Conservation (phyloP, 2,113 vertebrate genomes). For the Vanacampus margaritifer region DNA sequence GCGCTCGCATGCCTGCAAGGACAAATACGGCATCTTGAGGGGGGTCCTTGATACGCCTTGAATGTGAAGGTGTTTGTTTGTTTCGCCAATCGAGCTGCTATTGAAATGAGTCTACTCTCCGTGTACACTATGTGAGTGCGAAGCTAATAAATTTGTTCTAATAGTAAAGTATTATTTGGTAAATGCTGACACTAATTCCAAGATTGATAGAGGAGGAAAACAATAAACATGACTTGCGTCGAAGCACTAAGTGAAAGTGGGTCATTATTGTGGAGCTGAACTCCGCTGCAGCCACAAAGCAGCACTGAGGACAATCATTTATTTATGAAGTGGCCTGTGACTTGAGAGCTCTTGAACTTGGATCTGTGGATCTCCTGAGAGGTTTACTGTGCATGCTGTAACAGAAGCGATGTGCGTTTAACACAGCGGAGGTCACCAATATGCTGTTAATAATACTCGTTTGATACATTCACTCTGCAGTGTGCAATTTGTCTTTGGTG, state of each 20-base stretch:
- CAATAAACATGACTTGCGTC: not conserved
- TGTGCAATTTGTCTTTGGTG: not conserved
- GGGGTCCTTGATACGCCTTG: slow-evolving; percentile 71
- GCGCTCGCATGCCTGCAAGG: slow-evolving; percentile 63
- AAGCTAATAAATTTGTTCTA: not conserved
- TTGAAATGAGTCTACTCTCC: not conserved
- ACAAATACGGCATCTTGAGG: slow-evolving; percentile 74
- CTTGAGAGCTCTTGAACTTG: slow-evolving; percentile 36
- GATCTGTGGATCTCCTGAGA: slow-evolving; percentile 43
- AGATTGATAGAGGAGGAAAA: not conserved
- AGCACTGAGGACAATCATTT: slow-evolving; percentile 50
- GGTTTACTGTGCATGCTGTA: slow-evolving; percentile 35
- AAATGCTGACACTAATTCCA: not conserved
- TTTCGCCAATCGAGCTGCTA: slow-evolving; percentile 68
- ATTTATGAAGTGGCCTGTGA: slow-evolving; percentile 59
- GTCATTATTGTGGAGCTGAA: slow-evolving; percentile 45
- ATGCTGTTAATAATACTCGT: not conserved
- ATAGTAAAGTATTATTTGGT: not conserved
- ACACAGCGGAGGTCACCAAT: slow-evolving; percentile 31
- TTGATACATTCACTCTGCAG: not conserved
- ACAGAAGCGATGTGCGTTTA: slow-evolving; percentile 40
- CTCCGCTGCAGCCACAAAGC: slow-evolving; percentile 29
- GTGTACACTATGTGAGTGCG: too few species aligned
- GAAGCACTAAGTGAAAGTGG: slow-evolving; percentile 8
- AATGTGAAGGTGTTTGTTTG: slow-evolving; percentile 67